These are phyloP conservation scores for Dermolepida albohirtum DNA, from an alignment of 2,888 invertebrate genomes.

Conservation along the genomic window DNA sequence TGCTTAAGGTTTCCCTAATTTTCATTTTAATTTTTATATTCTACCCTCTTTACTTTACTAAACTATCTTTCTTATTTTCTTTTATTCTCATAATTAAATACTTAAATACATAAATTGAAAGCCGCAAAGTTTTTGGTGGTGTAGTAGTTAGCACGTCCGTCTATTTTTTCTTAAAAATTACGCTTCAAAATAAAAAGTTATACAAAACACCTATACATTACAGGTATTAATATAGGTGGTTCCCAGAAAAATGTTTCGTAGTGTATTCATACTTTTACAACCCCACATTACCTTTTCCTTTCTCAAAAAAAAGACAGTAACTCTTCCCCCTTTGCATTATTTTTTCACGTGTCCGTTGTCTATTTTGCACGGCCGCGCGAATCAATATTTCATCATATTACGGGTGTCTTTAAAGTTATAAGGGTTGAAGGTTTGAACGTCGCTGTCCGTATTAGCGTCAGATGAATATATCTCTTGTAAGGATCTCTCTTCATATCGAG, in stretches of 20 bases:
- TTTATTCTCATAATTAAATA: too few species aligned
- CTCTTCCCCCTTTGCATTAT: conserved; percentile 21
- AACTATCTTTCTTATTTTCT: too few species aligned
- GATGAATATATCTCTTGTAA: conserved; percentile 36
- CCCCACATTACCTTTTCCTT: background rate
- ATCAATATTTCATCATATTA: conserved; percentile 36
- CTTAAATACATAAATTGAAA: too few species aligned
- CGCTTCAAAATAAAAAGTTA: too few species aligned
- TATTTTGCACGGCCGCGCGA: conserved; percentile 14
- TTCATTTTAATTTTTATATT: too few species aligned
- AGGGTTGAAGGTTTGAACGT: conserved; percentile 31
- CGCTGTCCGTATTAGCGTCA: conserved; percentile 29
- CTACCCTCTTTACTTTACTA: too few species aligned
- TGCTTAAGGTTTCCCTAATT: too few species aligned
- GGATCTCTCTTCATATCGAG: conserved; percentile 14
- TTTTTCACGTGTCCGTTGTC: conserved; percentile 24
- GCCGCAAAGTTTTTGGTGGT: too few species aligned
- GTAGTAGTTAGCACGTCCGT: too few species aligned
- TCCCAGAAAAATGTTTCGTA: background rate
- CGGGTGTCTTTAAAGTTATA: conserved; percentile 37
- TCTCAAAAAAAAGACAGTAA: background rate
- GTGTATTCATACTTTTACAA: conserved; percentile 10
- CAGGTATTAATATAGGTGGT: too few species aligned
- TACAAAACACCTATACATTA: too few species aligned
- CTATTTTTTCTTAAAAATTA: too few species aligned